phyloP scores from a whole-genome alignment of 2,797 vertebrate genomes.

The Pseudomugil tenellus region DNA sequence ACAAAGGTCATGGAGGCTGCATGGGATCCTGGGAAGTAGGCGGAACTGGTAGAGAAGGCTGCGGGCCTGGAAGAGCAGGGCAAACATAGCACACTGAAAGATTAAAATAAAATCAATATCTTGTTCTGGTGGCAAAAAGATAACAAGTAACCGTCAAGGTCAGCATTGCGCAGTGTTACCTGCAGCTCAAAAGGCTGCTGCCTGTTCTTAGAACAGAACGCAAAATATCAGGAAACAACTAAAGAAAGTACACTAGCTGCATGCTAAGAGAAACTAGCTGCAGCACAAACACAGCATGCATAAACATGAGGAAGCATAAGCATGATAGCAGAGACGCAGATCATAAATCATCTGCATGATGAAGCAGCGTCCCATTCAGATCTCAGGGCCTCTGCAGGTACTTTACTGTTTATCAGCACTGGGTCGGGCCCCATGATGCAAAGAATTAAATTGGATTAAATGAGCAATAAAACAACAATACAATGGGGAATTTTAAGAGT shows the following conservation, averaged over 20 bases:
- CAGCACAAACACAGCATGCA: slow-evolving; percentile 67
- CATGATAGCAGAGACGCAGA: slow-evolving; percentile 43
- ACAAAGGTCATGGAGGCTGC: slow-evolving; percentile 95
- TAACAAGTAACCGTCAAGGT: slow-evolving; percentile 52
- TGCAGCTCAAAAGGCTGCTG: slow-evolving; percentile 32
- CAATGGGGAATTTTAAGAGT: not conserved
- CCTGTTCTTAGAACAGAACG: slow-evolving; percentile 34
- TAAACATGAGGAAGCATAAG: slow-evolving; percentile 73
- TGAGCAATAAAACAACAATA: not conserved
- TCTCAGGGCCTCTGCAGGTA: slow-evolving; percentile 50
- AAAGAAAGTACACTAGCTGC: slow-evolving; percentile 46
- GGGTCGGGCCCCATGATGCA: not conserved
- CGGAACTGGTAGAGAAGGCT: slow-evolving; percentile 98
- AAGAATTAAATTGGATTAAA: slow-evolving; percentile 8
- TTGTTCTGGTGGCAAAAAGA: slow-evolving; percentile 22
- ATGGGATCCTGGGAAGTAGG: slow-evolving; percentile 92
- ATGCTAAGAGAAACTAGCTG: slow-evolving; percentile 54
- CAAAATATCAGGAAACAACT: slow-evolving; percentile 49
- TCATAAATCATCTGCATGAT: slow-evolving; percentile 64
- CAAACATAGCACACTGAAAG: slow-evolving; percentile 25
- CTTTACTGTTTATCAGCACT: slow-evolving; percentile 21
- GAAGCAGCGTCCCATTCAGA: slow-evolving; percentile 50
- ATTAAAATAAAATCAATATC: slow-evolving; percentile 47
- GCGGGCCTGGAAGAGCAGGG: slow-evolving; percentile 84
- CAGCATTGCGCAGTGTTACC: slow-evolving; percentile 24